A percentile compares a stretch with the other conserved stretches of the same genome.
Conservation (phyloP, 2,888 invertebrate genomes). For the Noctua comes region DNA sequence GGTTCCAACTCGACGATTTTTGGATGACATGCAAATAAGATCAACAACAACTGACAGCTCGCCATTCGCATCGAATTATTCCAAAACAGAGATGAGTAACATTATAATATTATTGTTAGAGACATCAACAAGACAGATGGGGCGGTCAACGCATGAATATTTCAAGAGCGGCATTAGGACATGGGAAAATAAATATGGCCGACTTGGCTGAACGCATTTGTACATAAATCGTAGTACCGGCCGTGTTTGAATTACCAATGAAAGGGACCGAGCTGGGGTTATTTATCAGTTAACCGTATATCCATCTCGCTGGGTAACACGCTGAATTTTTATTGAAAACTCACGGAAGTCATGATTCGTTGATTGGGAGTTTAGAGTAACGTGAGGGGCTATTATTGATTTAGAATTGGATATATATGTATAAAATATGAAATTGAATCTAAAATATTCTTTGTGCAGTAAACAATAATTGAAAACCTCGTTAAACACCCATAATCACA, state of each 20-base stretch:
- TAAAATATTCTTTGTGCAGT: too few relatives aligned
- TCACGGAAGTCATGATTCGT: constrained; percentile 48
- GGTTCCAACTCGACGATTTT: constrained; percentile 25
- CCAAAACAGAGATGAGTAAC: constrained; percentile 67
- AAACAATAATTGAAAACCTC: neutral
- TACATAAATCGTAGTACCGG: constrained; percentile 86
- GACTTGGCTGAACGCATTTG: constrained; percentile 86
- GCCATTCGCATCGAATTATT: constrained; percentile 40
- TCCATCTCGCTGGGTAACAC: constrained; percentile 74
- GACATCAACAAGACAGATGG: constrained; percentile 86
- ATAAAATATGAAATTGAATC: neutral
- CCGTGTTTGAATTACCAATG: constrained; percentile 85
- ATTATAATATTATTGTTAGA: constrained; percentile 82
- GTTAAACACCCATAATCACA: neutral
- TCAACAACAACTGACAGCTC: constrained; percentile 27
- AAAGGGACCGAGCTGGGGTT: constrained; percentile 72
- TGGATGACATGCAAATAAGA: constrained; percentile 38
- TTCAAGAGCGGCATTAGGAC: constrained; percentile 88
- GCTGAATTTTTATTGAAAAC: constrained; percentile 83
- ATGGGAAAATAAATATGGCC: constrained; percentile 88
- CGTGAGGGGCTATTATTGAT: constrained; percentile 13
- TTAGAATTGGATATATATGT: neutral
- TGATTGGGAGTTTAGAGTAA: constrained; percentile 32
- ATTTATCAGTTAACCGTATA: constrained; percentile 85
- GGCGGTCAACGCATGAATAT: constrained; percentile 88